A percentile compares a stretch with the other conserved stretches of the same genome.
These are phyloP conservation scores for Sesia bembeciformis DNA, from an alignment of 2,888 invertebrate genomes.

Conservation along the genomic window DNA sequence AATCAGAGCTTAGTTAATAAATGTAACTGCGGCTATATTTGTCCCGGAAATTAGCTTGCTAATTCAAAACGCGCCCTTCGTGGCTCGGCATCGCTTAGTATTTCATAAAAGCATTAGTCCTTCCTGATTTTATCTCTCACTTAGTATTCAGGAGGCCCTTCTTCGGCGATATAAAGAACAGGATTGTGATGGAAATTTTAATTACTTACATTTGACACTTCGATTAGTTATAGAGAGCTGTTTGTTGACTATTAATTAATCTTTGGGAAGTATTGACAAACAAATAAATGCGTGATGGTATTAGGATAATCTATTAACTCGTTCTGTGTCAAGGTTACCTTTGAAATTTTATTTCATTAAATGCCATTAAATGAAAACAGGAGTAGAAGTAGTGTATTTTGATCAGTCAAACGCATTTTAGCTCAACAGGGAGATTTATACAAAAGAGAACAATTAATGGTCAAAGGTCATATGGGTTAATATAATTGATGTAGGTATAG, in stretches of 20 bases:
- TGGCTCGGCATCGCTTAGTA: slow-evolving; percentile 15
- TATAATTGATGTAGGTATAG: too few relatives aligned
- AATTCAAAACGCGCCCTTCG: background rate
- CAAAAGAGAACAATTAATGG: too few relatives aligned
- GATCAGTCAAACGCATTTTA: too few relatives aligned
- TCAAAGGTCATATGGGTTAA: too few relatives aligned
- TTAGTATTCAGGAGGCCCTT: slow-evolving; percentile 47
- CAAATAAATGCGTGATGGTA: slow-evolving; percentile 5
- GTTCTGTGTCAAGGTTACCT: too few relatives aligned
- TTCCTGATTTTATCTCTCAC: slow-evolving; percentile 47
- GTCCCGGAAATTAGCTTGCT: background rate
- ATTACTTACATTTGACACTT: slow-evolving; percentile 34
- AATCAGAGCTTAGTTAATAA: too few relatives aligned
- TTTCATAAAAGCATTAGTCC: slow-evolving; percentile 34
- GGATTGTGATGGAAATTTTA: slow-evolving; percentile 55
- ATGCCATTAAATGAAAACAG: too few relatives aligned
- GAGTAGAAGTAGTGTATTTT: too few relatives aligned
- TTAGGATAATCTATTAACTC: background rate
- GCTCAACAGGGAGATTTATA: too few relatives aligned
- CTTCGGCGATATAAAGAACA: slow-evolving; percentile 53
- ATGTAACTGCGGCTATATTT: too few relatives aligned
- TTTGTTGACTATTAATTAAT: slow-evolving; percentile 20
- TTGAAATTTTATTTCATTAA: too few relatives aligned
- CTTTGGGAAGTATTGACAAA: slow-evolving; percentile 1
- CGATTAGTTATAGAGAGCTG: slow-evolving; percentile 34